Evolutionary conservation across 2,113 vertebrate species (phyloP).

Genomic region (Tauraco erythrolophus): DNA sequence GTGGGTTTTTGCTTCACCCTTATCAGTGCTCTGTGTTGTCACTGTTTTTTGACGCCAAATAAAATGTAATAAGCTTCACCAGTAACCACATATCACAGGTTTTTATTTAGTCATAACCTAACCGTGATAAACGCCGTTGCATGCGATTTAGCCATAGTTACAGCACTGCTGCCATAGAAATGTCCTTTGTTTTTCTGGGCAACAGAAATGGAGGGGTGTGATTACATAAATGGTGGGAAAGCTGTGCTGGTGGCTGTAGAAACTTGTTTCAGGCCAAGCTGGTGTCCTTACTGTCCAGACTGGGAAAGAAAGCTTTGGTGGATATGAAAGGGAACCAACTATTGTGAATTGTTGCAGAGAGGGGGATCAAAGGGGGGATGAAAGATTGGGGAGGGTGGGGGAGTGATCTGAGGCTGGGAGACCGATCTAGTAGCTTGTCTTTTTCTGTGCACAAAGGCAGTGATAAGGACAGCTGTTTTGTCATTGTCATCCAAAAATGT

Average conservation of each 20-base stretch:
- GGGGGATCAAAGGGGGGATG: neutral
- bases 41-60: neutral
- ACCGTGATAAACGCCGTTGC: neutral
- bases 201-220: rapidly evolving
- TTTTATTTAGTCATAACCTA: neutral
- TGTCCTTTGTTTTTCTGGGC: neutral
- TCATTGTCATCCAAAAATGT: neutral
- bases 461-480: neutral
- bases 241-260: neutral
- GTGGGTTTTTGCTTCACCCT: neutral
- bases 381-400: no score
- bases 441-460: neutral
- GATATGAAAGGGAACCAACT: neutral
- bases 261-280: neutral
- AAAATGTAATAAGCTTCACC: neutral
- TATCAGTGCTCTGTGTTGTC: neutral
- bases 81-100: neutral
- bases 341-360: neutral
- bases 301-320: neutral
- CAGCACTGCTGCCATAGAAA: neutral
- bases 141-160: neutral
- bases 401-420: neutral
- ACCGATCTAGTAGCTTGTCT: neutral
- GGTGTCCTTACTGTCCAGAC: neutral
- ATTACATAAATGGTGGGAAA: neutral